Evolutionary conservation across 2,797 vertebrate genomes (phyloP).

Genomic region (Neostethus bicornis): DNA sequence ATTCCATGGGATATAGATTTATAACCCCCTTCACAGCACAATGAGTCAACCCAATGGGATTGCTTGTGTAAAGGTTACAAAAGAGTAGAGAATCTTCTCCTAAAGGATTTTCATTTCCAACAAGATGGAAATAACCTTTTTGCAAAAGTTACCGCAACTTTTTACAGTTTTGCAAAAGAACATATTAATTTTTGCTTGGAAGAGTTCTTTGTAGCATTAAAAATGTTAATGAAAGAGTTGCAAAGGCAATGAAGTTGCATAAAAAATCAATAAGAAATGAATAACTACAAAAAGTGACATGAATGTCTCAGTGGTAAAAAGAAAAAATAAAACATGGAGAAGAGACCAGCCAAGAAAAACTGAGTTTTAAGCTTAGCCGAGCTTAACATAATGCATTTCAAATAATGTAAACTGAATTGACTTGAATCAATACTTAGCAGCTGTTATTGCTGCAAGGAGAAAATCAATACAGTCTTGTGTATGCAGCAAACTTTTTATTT

Average conservation of each 20-base stretch:
- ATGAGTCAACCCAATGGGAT: constrained; percentile 69
- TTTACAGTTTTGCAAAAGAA: constrained; percentile 19
- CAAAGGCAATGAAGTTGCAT: not conserved
- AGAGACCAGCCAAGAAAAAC: constrained; percentile 15
- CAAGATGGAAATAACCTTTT: constrained; percentile 73
- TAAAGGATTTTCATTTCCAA: constrained; percentile 75
- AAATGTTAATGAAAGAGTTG: not conserved
- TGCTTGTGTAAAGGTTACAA: constrained; percentile 76
- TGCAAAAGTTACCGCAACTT: constrained; percentile 54
- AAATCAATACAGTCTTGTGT: constrained; percentile 70
- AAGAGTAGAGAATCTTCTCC: constrained; percentile 72
- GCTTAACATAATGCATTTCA: constrained; percentile 32
- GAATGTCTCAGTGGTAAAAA: constrained; percentile 1
- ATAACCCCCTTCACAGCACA: constrained; percentile 59
- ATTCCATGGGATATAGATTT: constrained; percentile 72
- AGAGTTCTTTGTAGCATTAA: not conserved
- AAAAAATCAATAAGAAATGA: not conserved
- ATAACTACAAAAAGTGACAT: not conserved
- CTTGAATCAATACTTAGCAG: constrained; percentile 53
- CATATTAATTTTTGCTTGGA: constrained; percentile 12
- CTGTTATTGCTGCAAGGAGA: constrained; percentile 57
- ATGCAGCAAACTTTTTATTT: constrained; percentile 55
- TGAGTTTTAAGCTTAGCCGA: constrained; percentile 33
- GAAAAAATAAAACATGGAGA: not conserved
- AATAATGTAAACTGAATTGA: constrained; percentile 56